Percentiles rank a stretch among this genome's conserved stretches.
These are phyloP conservation scores for Saguinus imperator DNA, from an alignment of 2,113 vertebrate species.

Conservation along the genomic window DNA sequence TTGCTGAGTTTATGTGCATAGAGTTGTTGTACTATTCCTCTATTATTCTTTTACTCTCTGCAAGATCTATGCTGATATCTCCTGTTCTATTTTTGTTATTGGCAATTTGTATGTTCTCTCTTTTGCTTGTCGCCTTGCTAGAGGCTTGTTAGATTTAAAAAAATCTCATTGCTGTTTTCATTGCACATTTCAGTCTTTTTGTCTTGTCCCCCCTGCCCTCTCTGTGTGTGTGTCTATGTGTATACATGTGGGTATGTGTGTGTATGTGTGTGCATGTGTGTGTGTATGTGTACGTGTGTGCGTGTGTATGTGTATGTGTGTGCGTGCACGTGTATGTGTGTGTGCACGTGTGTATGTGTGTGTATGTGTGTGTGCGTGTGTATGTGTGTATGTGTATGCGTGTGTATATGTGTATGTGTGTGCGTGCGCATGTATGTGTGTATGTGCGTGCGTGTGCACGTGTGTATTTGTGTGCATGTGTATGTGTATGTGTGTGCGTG, in stretches of 20 bases:
- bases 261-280: not conserved
- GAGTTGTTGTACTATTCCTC: not conserved
- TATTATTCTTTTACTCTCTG: not conserved
- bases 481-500: too few relatives aligned
- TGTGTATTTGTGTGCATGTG: not conserved
- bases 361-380: not conserved
- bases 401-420: not conserved
- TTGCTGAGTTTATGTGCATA: not conserved
- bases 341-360: not conserved
- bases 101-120: not conserved
- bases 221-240: not conserved
- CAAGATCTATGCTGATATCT: not conserved
- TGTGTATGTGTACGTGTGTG: rapidly evolving
- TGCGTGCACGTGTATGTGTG: not conserved
- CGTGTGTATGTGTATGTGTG: not conserved
- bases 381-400: not conserved
- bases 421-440: rapidly evolving
- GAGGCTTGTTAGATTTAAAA: not conserved
- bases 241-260: not conserved
- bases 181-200: not conserved
- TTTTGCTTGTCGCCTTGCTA: not conserved
- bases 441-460: not conserved
- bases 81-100: not conserved
- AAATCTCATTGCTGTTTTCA: not conserved
- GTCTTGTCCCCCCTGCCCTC: not conserved